Evolutionary conservation across 1,140 invertebrate genomes (phyloP).

Genomic region (Drosophila hydei): DNA sequence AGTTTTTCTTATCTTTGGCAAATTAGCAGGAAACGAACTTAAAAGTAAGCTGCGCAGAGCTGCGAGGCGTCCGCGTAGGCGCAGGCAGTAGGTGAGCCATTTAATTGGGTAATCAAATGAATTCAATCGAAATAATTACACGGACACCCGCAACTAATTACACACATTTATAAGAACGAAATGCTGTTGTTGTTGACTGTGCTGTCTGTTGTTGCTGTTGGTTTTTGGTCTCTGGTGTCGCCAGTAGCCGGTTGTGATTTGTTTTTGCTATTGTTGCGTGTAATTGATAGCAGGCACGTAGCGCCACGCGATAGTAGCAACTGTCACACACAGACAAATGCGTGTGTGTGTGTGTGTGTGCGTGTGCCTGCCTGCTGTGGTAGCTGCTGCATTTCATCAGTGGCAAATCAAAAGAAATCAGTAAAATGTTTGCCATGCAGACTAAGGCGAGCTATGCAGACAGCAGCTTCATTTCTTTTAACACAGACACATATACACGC

Average conservation of each 20-base stretch:
- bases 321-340: not conserved
- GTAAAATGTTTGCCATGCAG: conserved; percentile 32
- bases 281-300: conserved; percentile 52
- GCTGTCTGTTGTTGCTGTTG: conserved; percentile 32
- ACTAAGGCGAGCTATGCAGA: conserved; percentile 10
- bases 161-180: conserved; percentile 43
- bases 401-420: conserved; percentile 46
- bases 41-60: too few species aligned
- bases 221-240: conserved; percentile 4
- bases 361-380: not conserved
- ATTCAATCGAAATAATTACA: conserved; percentile 41
- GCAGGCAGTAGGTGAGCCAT: conserved; percentile 11
- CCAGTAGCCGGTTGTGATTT: conserved; percentile 27
- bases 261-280: conserved; percentile 39
- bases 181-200: conserved; percentile 8
- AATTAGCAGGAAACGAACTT: not conserved
- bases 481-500: not conserved
- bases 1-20: too few species aligned
- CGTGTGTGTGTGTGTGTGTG: conserved; percentile 2
- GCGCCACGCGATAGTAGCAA: conserved; percentile 28
- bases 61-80: too few species aligned
- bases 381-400: conserved; percentile 37
- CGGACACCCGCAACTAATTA: conserved; percentile 34
- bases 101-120: conserved; percentile 35
- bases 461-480: conserved; percentile 16